Evolutionary conservation across 2,888 invertebrate species (phyloP).

Genomic region (Drosophila cognata): DNA sequence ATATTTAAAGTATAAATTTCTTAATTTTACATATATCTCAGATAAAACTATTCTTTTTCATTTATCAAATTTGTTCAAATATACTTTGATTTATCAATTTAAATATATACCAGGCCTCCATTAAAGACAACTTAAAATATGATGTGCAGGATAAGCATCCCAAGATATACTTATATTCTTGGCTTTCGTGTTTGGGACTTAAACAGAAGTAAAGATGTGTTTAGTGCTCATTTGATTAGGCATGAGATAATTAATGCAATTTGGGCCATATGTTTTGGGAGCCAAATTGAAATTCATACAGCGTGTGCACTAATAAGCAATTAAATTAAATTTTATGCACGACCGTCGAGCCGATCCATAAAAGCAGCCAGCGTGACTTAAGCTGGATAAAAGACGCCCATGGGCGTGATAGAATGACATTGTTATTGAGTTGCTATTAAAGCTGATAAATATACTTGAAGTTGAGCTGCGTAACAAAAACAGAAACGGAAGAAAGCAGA

Average conservation of each 20-base stretch:
- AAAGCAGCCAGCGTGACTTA: constrained; percentile 28
- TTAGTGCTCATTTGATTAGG: constrained; percentile 24
- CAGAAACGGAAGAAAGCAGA: neutral
- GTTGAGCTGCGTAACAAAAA: constrained; percentile 8
- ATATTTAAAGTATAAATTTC: neutral
- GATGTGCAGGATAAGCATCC: too few species aligned
- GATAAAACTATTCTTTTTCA: neutral
- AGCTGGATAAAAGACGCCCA: constrained; percentile 12
- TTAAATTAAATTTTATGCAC: constrained; percentile 59
- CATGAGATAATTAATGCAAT: constrained; percentile 45
- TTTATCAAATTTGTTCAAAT: neutral
- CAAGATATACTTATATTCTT: neutral
- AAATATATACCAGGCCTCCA: neutral
- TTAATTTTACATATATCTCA: rapidly evolving
- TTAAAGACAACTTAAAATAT: neutral
- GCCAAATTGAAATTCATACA: constrained; percentile 68
- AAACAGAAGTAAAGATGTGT: constrained; percentile 30
- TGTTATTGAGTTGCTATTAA: constrained; percentile 29
- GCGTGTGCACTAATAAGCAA: constrained; percentile 64
- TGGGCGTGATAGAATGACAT: constrained; percentile 6
- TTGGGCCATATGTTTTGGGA: constrained; percentile 41
- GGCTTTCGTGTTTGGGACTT: neutral
- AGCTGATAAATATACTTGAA: constrained; percentile 54
- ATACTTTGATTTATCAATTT: neutral
- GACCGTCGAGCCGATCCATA: constrained; percentile 18